Conservation (phyloP, 1,140 invertebrate genomes). For the Platorchestia sp. region DNA sequence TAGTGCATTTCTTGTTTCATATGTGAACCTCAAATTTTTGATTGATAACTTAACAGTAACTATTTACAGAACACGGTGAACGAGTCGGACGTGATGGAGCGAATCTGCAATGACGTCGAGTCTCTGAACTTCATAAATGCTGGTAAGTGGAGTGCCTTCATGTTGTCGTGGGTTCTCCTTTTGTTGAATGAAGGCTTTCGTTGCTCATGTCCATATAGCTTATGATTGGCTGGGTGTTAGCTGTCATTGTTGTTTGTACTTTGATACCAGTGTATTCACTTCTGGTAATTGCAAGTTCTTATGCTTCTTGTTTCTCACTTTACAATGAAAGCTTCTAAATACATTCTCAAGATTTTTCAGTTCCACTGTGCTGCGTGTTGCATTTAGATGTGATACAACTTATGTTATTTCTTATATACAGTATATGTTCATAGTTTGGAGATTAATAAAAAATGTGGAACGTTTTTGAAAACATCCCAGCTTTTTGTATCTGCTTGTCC, state of each 20-base stretch:
- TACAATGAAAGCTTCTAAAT: background rate
- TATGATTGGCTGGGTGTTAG: background rate
- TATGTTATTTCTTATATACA: background rate
- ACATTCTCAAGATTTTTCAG: background rate
- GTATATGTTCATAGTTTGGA: background rate
- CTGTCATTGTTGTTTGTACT: too few species aligned
- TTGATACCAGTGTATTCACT: background rate
- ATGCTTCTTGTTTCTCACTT: background rate
- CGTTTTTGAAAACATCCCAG: background rate
- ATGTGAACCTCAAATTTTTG: background rate
- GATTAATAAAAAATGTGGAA: background rate
- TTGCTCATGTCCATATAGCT: background rate
- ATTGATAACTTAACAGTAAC: background rate
- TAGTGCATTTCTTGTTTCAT: background rate
- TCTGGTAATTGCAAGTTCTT: background rate
- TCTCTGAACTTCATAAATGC: background rate
- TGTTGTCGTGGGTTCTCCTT: background rate
- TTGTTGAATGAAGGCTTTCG: background rate
- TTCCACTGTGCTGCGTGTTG: background rate
- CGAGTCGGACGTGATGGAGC: background rate
- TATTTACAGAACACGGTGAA: background rate
- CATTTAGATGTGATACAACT: background rate
- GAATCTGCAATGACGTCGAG: background rate
- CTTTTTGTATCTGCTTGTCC: too few species aligned
- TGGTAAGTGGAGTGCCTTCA: background rate